Base-by-base conservation (phyloP, 1,140 invertebrate species). In the Aphelinus atriplicis region DNA sequence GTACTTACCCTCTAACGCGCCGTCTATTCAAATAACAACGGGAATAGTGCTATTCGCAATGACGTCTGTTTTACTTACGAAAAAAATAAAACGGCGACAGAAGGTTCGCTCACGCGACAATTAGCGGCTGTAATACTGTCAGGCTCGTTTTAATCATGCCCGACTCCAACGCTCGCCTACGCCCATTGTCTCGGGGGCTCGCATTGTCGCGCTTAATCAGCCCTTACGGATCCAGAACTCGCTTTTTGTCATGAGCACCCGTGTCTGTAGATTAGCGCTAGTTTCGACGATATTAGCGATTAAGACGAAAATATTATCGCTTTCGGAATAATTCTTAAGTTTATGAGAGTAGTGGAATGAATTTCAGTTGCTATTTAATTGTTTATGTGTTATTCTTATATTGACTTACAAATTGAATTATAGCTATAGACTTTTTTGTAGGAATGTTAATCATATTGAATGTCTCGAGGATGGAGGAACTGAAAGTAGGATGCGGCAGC, bases 141-240 rank as follows among this genome's bases (percentile, higher is more conserved):
- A 64, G 47, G 53, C 70, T 71, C 61, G 10, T 64, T 71, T 71
- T 71, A 71, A 71, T 71, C 58, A 71, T 53, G 50, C 48, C 3
- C 43, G 45, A 1, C n/a, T 43, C 26, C 51, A 3, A 7, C 26
- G 26, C 48, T 26, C 26, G 26, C 26, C 26, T 26, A 26, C 26
- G 26, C 26, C 26, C 65, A 47, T 68, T 68, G 43, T 68, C n/a
- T 68, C 26, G 45, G 7, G 45, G 7, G 9, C 45, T 57, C n/a
- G 0, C 45, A 53, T 64, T 71, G 50, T 71, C 51, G 5, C 1
- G 3, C 51, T 48, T 64, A 71, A 71, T 71, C 60, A 64, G 70
- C 53, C 51, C 26, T 61, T 71, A 61, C 43, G 55, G 7, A 26
- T 26, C 9, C 10, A 45, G 5, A 45, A 10, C 42, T 68, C 42